Conservation (phyloP, 64 coral and sea anemone genomes). For the Orbicella faveolata region DNA sequence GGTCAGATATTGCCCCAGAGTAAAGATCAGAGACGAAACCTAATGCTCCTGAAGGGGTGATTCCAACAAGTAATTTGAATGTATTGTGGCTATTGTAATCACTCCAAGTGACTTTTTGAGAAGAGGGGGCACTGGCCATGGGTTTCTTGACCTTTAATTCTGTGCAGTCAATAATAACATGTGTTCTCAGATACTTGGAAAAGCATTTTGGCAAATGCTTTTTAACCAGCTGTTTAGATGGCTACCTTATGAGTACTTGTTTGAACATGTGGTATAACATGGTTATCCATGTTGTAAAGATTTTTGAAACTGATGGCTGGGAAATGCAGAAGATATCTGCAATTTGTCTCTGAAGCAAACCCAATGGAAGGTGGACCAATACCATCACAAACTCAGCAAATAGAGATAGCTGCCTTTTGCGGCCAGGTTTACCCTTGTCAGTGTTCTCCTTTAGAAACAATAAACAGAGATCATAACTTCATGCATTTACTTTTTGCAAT, state of each 20-base stretch:
- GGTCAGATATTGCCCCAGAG: neutral
- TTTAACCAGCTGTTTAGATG: conserved; percentile 32
- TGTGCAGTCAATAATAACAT: conserved; percentile 39
- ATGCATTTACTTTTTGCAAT: too few relatives aligned
- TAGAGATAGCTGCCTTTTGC: too few relatives aligned
- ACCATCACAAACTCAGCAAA: too few relatives aligned
- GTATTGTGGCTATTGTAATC: conserved; percentile 33
- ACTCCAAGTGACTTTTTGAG: neutral
- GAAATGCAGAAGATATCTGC: conserved; percentile 29
- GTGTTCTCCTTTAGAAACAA: too few relatives aligned
- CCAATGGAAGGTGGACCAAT: conserved; percentile 30
- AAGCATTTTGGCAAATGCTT: conserved; percentile 33
- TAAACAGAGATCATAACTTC: too few relatives aligned
- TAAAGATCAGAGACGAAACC: conserved; percentile 50
- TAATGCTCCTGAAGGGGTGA: conserved; percentile 40
- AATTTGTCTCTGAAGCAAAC: conserved; percentile 25
- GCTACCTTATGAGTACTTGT: conserved; percentile 28
- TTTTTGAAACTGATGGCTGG: conserved; percentile 20
- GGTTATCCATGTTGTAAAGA: conserved; percentile 35
- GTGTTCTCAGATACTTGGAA: conserved; percentile 36
- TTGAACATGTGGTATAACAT: conserved; percentile 34
- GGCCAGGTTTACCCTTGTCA: too few relatives aligned
- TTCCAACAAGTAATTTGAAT: conserved; percentile 45
- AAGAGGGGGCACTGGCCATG: neutral
- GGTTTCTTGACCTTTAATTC: conserved; percentile 50